Evolutionary conservation across 2,797 vertebrate species (phyloP).

Genomic region (Hydrophis major): DNA sequence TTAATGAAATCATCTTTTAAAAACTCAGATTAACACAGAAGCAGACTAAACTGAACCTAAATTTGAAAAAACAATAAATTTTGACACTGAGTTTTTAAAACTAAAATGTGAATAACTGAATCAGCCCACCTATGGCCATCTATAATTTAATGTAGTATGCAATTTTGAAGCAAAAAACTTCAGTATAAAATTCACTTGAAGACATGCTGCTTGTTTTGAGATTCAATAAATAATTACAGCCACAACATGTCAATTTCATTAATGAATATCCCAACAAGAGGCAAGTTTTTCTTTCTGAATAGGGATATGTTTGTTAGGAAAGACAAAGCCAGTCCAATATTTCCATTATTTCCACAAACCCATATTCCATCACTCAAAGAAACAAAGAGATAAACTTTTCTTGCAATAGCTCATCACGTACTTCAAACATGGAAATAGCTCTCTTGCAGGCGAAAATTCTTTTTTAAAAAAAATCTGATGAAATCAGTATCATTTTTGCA

Average conservation of each 20-base stretch:
- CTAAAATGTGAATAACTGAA: not conserved
- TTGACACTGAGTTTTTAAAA: not conserved
- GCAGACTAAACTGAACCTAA: not conserved
- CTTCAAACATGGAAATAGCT: not conserved
- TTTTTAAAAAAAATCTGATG: not conserved
- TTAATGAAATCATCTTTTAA: not conserved
- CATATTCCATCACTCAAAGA: not conserved
- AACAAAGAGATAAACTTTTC: not conserved
- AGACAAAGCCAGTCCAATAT: not conserved
- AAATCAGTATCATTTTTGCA: not conserved
- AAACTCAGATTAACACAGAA: not conserved
- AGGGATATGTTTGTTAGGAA: not conserved
- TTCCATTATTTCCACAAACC: not conserved
- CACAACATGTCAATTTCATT: not conserved
- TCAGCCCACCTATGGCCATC: not conserved
- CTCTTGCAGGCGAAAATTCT: not conserved
- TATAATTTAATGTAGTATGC: accelerated
- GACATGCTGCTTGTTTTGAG: not conserved
- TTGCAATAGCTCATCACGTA: not conserved
- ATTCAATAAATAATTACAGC: conserved; percentile 11
- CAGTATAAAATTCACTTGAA: conserved; percentile 20
- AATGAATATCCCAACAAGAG: not conserved
- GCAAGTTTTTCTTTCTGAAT: not conserved
- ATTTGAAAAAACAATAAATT: not conserved
- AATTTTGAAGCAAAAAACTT: not conserved